phyloP scores from a whole-genome alignment of 2,888 invertebrate species.

The Sarcophaga variegata region DNA sequence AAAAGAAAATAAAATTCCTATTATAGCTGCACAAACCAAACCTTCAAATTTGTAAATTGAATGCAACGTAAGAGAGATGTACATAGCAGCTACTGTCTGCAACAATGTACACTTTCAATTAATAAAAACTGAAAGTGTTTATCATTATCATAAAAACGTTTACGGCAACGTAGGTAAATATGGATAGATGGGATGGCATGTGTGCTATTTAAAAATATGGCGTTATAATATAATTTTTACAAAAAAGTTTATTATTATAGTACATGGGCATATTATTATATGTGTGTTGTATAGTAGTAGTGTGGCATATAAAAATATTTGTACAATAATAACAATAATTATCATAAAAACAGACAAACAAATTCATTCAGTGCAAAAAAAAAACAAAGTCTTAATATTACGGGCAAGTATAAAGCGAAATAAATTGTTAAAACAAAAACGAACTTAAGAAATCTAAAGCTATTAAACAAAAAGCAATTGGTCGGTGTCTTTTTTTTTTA shows the following conservation, averaged over 20 bases:
- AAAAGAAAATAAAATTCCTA: no score
- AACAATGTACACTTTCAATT: conserved; percentile 23
- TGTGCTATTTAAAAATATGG: conserved; percentile 11
- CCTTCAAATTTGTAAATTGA: no score
- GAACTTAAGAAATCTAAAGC: not conserved
- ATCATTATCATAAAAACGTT: conserved; percentile 28
- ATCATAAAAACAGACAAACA: not conserved
- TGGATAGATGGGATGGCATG: not conserved
- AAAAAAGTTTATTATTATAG: no score
- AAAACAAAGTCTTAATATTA: conserved; percentile 43
- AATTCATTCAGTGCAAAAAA: not conserved
- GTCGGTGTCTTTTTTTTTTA: conserved; percentile 13
- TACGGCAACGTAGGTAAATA: not conserved
- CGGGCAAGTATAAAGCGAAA: not conserved
- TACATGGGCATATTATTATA: no score
- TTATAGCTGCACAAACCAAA: no score
- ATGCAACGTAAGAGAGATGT: no score
- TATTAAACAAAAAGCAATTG: conserved; percentile 12
- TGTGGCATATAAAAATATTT: conserved; percentile 2
- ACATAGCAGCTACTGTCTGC: not conserved
- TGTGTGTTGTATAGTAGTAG: no score
- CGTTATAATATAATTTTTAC: not conserved
- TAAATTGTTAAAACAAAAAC: not conserved
- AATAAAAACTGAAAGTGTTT: conserved; percentile 43
- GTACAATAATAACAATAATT: not conserved